Evolutionary conservation across 2,113 vertebrate species (phyloP).

Genomic region (Aptenodytes patagonicus): DNA sequence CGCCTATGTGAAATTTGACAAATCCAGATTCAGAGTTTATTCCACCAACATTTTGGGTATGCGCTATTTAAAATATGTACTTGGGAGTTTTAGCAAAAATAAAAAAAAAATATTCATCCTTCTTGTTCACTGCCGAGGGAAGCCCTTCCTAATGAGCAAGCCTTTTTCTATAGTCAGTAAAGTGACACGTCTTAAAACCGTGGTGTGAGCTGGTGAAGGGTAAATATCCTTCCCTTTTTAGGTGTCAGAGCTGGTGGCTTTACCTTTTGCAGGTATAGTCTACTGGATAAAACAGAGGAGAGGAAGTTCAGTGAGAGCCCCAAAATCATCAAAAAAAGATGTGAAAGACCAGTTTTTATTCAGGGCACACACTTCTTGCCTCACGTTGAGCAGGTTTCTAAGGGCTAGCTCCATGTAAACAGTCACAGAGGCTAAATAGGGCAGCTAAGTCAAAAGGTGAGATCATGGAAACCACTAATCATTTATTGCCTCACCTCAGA

Average conservation of each 20-base stretch:
- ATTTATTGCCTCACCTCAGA: conserved; percentile 11
- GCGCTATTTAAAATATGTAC: neutral
- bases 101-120: neutral
- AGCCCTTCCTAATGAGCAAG: neutral
- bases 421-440: neutral
- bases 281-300: neutral
- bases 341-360: neutral
- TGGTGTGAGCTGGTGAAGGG: neutral
- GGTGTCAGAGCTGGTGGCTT: neutral
- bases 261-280: neutral
- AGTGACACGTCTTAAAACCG: neutral
- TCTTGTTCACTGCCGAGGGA: neutral
- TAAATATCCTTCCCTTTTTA: neutral
- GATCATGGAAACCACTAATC: conserved; percentile 50
- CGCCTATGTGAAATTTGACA: neutral
- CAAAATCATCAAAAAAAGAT: neutral
- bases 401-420: neutral
- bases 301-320: neutral
- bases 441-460: conserved; percentile 41
- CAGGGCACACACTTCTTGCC: neutral
- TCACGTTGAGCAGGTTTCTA: neutral
- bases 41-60: neutral
- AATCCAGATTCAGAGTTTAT: neutral
- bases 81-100: neutral
- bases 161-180: neutral